Percentiles rank a stretch among this genome's conserved stretches.
Evolutionary conservation across 30 jellyfish, hydroid and myxozoan genomes (phyloP).

Genomic region (Calvadosia cruxmelitensis): DNA sequence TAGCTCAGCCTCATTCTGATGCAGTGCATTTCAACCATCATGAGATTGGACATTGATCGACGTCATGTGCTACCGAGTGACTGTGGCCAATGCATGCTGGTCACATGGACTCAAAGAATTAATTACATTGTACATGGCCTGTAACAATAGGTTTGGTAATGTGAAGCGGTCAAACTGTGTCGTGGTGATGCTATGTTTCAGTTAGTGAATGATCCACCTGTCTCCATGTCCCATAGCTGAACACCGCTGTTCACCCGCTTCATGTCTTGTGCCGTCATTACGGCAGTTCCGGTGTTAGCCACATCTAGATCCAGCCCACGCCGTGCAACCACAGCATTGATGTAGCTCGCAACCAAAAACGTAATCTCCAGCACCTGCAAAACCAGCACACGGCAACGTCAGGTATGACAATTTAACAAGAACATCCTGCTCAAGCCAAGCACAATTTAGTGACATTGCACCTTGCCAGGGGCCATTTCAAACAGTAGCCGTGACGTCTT

Average conservation of each 20-base stretch:
- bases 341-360: conserved; percentile 74
- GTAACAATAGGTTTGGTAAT: too few relatives aligned
- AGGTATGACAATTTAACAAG: neutral
- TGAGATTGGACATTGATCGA: too few relatives aligned
- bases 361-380: conserved; percentile 79
- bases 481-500: conserved; percentile 59
- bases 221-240: conserved; percentile 74
- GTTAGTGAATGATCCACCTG: conserved; percentile 11
- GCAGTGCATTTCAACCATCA: too few relatives aligned
- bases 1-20: too few relatives aligned
- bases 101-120: too few relatives aligned
- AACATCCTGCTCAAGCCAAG: neutral
- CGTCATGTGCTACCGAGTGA: too few relatives aligned
- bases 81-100: too few relatives aligned
- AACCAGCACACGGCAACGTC: too few relatives aligned
- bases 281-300: neutral
- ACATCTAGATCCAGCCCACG: conserved; percentile 67
- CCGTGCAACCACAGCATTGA: conserved; percentile 76
- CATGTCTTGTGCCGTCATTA: conserved; percentile 15
- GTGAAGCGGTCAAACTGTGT: too few relatives aligned
- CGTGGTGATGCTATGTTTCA: neutral
- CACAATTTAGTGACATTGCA: neutral
- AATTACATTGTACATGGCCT: too few relatives aligned
- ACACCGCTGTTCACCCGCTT: conserved; percentile 1
- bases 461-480: conserved; percentile 94